Percentiles rank a stretch among this genome's conserved stretches.
Conservation (phyloP, 2,113 vertebrate species). For the western clawed frog (Xenopus tropicalis) region DNA sequence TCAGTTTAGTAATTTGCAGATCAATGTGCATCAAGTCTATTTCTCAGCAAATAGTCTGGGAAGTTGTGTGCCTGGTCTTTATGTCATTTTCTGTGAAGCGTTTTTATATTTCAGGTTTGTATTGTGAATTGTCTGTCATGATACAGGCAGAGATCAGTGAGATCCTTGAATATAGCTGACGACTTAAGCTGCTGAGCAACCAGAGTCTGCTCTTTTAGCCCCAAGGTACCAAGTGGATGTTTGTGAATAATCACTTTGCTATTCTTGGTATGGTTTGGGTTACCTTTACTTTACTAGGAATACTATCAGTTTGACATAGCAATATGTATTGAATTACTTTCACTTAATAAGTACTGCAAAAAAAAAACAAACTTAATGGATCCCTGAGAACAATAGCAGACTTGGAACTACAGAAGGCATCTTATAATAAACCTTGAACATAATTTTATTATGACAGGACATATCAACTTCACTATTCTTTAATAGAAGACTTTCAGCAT, state of each 20-base stretch:
- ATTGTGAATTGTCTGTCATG: constrained; percentile 17
- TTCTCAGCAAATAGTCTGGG: no score
- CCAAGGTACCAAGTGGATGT: constrained; percentile 22
- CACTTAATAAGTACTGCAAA: constrained; percentile 17
- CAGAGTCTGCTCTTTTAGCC: constrained; percentile 19
- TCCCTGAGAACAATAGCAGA: neutral
- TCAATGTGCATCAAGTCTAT: no score
- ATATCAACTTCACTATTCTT: neutral
- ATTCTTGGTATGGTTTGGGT: constrained; percentile 16
- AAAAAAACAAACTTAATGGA: neutral
- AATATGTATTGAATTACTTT: neutral
- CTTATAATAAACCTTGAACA: neutral
- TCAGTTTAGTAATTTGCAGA: no score
- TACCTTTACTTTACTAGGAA: constrained; percentile 8
- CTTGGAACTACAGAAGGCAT: neutral
- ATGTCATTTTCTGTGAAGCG: neutral
- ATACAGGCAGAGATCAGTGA: constrained; percentile 14
- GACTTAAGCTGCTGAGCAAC: constrained; percentile 14
- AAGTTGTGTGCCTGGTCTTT: no score
- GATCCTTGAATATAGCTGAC: constrained; percentile 8
- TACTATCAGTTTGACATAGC: constrained; percentile 28
- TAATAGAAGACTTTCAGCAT: neutral
- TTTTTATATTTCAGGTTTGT: constrained; percentile 10
- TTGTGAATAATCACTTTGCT: constrained; percentile 10
- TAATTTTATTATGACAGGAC: neutral